Conservation (phyloP, 2,113 vertebrate species). For the Cyanoderma ruficeps region DNA sequence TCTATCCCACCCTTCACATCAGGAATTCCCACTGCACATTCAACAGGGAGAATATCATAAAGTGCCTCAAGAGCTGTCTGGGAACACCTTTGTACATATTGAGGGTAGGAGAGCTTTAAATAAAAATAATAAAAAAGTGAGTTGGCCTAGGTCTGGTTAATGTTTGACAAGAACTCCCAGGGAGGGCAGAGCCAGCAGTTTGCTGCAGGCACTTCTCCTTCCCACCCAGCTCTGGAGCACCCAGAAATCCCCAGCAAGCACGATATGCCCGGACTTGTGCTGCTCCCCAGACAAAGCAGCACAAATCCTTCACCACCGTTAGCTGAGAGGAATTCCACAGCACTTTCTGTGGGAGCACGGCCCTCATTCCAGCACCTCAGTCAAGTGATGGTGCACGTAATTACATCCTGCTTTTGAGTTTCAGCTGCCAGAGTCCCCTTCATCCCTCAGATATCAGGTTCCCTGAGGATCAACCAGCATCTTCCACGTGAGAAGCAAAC, state of each 20-base stretch:
- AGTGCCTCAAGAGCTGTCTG: neutral
- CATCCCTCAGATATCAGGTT: neutral
- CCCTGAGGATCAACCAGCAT: neutral
- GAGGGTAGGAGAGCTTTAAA: neutral
- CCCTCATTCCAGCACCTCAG: neutral
- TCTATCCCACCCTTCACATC: neutral
- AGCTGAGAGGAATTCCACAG: neutral
- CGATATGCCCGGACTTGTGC: neutral
- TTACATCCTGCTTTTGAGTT: neutral
- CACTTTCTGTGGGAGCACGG: neutral
- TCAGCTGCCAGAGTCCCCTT: neutral
- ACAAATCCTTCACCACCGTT: neutral
- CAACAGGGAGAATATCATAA: neutral
- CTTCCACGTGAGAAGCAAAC: neutral
- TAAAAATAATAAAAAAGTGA: neutral
- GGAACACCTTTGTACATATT: rapidly evolving
- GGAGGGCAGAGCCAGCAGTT: neutral
- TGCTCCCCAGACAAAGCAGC: neutral
- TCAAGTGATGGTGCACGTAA: neutral
- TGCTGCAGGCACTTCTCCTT: neutral
- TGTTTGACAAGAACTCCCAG: neutral
- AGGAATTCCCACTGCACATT: neutral
- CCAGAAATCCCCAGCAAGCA: neutral
- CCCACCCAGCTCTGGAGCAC: neutral
- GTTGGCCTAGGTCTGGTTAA: neutral